These are phyloP conservation scores for Deroplatys truncata DNA, from an alignment of 2,888 invertebrate species.

Conservation along the genomic window DNA sequence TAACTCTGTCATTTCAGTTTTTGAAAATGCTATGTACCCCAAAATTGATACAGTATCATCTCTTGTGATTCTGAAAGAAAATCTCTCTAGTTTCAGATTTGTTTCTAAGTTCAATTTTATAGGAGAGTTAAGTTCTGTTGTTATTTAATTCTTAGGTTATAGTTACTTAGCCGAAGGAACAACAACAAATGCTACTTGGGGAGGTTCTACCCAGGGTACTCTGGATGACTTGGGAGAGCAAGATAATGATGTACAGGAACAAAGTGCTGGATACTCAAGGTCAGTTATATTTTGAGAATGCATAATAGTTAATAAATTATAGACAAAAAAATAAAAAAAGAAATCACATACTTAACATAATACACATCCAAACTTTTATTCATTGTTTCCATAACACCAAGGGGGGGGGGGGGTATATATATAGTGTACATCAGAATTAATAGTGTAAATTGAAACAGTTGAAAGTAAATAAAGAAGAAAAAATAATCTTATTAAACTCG, in stretches of 20 bases:
- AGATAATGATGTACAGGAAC: constrained; percentile 28
- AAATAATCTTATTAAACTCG: no score
- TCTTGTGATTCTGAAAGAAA: no score
- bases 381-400: background rate
- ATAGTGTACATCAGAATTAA: no score
- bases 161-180: constrained; percentile 18
- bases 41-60: no score
- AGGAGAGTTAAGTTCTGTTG: background rate
- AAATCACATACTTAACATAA: background rate
- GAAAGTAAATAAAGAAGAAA: no score
- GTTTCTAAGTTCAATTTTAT: no score
- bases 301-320: background rate
- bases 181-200: constrained; percentile 29
- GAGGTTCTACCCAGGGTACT: constrained; percentile 23
- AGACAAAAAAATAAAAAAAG: background rate
- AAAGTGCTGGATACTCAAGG: constrained; percentile 25
- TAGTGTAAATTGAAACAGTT: no score
- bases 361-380: background rate
- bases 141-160: background rate
- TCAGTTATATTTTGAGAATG: background rate
- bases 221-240: constrained; percentile 28
- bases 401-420: no score
- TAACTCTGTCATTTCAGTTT: no score
- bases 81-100: no score
- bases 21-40: no score